A percentile compares a stretch with the other conserved stretches of the same genome.
Evolutionary conservation across 2,888 invertebrate genomes (phyloP).

Genomic region (Caenorhabditis drosophilae): DNA sequence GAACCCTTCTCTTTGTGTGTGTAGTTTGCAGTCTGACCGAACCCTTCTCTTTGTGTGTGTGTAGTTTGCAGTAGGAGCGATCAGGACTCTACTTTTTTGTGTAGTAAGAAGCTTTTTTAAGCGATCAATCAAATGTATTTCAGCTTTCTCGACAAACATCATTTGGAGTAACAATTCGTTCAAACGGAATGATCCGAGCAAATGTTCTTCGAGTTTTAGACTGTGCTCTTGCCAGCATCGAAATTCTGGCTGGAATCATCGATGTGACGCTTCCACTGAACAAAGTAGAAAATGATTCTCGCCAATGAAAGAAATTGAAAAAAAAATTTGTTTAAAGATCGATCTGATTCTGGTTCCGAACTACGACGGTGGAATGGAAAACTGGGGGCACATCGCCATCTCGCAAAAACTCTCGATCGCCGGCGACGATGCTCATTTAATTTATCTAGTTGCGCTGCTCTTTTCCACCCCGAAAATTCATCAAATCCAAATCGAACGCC

Average conservation of each 20-base stretch:
- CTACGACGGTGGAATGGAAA: constrained; percentile 59
- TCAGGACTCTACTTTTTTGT: too few relatives aligned
- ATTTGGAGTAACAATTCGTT: constrained; percentile 53
- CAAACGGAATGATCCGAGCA: constrained; percentile 27
- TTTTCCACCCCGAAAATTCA: too few relatives aligned
- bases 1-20: too few relatives aligned
- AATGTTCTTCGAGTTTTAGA: constrained; percentile 44
- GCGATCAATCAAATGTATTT: too few relatives aligned
- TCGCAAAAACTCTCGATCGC: constrained; percentile 37
- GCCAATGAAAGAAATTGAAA: neutral
- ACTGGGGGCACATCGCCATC: constrained; percentile 53
- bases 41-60: constrained; percentile 28
- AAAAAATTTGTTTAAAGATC: constrained; percentile 25
- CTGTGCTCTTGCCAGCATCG: constrained; percentile 46
- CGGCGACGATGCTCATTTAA: constrained; percentile 51
- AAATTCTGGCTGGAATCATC: constrained; percentile 44
- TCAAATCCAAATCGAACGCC: too few relatives aligned
- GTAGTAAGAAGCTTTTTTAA: too few relatives aligned
- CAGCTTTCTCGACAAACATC: constrained; percentile 55
- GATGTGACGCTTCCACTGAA: constrained; percentile 51
- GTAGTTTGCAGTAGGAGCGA: constrained; percentile 7
- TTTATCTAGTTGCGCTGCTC: constrained; percentile 48
- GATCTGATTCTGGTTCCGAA: constrained; percentile 48
- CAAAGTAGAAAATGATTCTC: constrained; percentile 40
- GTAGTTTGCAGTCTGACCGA: too few relatives aligned